phyloP scores from a whole-genome alignment of 2,797 vertebrate species.

The Argya squamiceps region DNA sequence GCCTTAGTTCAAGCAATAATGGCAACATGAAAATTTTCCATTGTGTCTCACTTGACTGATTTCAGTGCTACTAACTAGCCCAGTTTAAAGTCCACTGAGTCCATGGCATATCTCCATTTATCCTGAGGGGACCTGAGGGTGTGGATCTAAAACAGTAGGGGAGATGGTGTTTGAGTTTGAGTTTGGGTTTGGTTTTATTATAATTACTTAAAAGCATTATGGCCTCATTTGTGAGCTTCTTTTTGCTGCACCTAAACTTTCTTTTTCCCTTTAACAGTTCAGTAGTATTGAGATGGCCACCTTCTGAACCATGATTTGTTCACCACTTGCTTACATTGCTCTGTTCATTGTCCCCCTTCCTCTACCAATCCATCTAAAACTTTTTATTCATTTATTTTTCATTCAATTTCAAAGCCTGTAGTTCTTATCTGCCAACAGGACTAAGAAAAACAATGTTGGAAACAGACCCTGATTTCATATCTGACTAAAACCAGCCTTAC shows the following conservation, averaged over 20 bases:
- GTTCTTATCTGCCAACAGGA: not conserved
- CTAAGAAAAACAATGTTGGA: not conserved
- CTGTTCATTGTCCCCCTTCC: not conserved
- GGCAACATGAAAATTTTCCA: not conserved
- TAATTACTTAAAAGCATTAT: not conserved
- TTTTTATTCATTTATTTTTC: not conserved
- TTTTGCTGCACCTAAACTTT: not conserved
- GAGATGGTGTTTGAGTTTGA: not conserved
- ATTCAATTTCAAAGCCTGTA: not conserved
- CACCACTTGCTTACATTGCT: not conserved
- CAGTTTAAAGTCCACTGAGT: not conserved
- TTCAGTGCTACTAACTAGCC: not conserved
- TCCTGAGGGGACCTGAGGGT: not conserved
- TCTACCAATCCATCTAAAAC: not conserved
- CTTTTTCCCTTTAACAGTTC: not conserved
- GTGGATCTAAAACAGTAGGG: not conserved
- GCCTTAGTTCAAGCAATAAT: not conserved
- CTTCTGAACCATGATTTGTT: not conserved
- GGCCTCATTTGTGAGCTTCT: not conserved
- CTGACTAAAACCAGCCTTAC: not conserved
- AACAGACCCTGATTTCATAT: not conserved
- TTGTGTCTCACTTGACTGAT: not conserved
- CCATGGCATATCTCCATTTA: not conserved
- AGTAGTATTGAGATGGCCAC: not conserved
- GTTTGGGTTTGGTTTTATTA: not conserved